Percentiles rank a stretch among this genome's conserved stretches.
phyloP scores from a whole-genome alignment of 53 echinoderm and acorn worm genomes.

The Holothuria scabra region DNA sequence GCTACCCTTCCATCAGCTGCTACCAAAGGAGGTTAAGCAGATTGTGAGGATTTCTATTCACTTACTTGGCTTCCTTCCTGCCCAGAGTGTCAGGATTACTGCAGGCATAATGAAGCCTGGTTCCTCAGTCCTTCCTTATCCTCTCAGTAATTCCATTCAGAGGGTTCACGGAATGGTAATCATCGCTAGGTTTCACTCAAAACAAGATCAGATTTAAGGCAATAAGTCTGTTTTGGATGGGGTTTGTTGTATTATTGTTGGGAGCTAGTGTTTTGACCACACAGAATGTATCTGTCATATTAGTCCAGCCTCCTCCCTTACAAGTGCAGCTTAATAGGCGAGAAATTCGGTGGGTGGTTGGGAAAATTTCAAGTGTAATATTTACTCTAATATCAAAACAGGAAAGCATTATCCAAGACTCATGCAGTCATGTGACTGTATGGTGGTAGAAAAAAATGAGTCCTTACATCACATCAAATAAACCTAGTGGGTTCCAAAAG shows the following conservation, averaged over 20 bases:
- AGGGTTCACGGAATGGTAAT: background rate
- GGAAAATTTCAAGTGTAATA: no score
- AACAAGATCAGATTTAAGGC: conserved; percentile 29
- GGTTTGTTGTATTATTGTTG: conserved; percentile 8
- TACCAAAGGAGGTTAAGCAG: background rate
- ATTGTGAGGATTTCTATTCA: conserved; percentile 5
- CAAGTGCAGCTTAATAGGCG: background rate
- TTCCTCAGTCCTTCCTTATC: background rate
- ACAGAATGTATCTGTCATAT: conserved; percentile 5
- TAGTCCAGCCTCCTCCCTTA: background rate
- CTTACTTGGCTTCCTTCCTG: background rate
- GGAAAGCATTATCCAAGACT: no score
- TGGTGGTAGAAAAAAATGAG: no score
- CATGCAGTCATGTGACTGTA: no score
- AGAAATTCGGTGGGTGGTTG: no score
- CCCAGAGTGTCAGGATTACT: conserved; percentile 26
- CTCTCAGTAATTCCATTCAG: conserved; percentile 15
- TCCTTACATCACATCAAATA: no score
- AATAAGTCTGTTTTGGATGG: conserved; percentile 26
- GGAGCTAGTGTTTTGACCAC: conserved; percentile 24
- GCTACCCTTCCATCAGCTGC: no score
- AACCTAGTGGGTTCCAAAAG: no score
- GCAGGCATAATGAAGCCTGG: background rate
- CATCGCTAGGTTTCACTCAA: conserved; percentile 27
- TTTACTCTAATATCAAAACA: no score